Percentiles rank a stretch among this genome's conserved stretches.
Conservation (phyloP, 2,113 vertebrate genomes). For the Cathartes aura region DNA sequence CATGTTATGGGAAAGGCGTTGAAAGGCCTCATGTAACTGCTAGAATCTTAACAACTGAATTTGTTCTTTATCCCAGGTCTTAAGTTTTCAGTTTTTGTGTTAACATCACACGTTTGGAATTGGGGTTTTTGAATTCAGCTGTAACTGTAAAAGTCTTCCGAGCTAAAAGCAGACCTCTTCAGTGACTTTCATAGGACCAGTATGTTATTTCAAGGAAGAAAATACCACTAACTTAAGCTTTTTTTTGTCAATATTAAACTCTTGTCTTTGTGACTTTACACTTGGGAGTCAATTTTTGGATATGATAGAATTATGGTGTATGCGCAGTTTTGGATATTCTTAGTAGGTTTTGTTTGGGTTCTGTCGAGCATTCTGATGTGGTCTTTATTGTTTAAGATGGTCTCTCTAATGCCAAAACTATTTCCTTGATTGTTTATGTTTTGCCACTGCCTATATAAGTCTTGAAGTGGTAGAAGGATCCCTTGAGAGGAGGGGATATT, state of each 20-base stretch:
- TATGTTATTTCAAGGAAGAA: constrained; percentile 60
- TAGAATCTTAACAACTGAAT: constrained; percentile 5
- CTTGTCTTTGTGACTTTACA: constrained; percentile 59
- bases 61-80: constrained; percentile 31
- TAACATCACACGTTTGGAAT: background rate
- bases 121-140: constrained; percentile 14
- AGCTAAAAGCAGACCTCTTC: constrained; percentile 42
- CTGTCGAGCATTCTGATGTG: background rate
- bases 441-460: background rate
- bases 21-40: background rate
- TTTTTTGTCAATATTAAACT: constrained; percentile 57
- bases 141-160: constrained; percentile 66
- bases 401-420: background rate
- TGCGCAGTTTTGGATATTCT: background rate
- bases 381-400: background rate
- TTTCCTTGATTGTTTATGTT: background rate
- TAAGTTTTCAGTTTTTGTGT: constrained; percentile 19
- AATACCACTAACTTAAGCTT: constrained; percentile 53
- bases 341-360: background rate
- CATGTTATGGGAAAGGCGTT: background rate
- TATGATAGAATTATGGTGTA: background rate
- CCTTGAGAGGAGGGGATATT: background rate
- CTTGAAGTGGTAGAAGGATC: background rate
- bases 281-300: constrained; percentile 38
- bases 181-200: constrained; percentile 57